A percentile compares a stretch with the other conserved stretches of the same genome.
Evolutionary conservation across 2,797 vertebrate species (phyloP).

Genomic region (Heterohyrax brucei): DNA sequence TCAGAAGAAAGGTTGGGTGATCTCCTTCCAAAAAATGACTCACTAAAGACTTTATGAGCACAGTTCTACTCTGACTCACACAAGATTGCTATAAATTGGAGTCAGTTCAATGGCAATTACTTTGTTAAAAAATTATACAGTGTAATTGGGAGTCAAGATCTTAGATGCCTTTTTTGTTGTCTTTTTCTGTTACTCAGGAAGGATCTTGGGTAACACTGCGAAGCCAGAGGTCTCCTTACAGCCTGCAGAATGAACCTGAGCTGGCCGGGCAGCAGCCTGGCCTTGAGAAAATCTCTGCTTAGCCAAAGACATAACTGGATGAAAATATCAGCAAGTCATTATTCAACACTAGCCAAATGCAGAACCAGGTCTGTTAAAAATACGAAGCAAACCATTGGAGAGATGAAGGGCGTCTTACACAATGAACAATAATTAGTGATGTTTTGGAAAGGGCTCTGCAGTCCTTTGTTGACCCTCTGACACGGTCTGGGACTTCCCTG

Average conservation of each 20-base stretch:
- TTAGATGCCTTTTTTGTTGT: neutral
- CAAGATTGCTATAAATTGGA: neutral
- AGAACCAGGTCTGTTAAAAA: conserved; percentile 11
- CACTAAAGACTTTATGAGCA: neutral
- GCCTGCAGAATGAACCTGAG: neutral
- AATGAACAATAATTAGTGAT: conserved; percentile 38
- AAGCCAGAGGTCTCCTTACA: neutral
- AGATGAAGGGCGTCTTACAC: neutral
- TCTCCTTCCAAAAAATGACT: neutral
- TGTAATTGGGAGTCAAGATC: neutral
- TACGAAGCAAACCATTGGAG: neutral
- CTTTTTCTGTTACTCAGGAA: neutral
- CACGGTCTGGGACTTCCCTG: neutral
- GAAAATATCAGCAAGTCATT: conserved; percentile 43
- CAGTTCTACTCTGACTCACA: neutral
- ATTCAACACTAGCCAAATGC: conserved; percentile 52
- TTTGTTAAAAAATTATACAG: neutral
- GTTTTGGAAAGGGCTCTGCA: neutral
- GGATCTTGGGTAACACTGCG: neutral
- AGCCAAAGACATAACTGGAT: neutral
- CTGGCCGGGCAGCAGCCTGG: neutral
- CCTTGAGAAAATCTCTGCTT: conserved; percentile 47
- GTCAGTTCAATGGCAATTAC: neutral
- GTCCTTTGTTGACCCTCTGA: neutral
- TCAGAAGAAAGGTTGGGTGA: neutral